Conservation (phyloP, 2,797 vertebrate genomes). For the Tenualosa thibaudeaui region DNA sequence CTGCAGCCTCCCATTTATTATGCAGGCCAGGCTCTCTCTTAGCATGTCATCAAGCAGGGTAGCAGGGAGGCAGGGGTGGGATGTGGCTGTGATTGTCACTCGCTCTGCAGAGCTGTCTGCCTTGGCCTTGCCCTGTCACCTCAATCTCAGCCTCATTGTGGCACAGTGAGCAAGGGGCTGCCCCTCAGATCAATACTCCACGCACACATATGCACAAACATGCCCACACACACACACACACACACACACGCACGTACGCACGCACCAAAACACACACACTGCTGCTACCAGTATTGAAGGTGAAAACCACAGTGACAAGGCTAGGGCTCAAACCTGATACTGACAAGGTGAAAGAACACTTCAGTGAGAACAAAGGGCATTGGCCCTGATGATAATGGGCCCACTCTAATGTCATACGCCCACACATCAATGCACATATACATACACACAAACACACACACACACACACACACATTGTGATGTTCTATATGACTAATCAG, state of each 20-base stretch:
- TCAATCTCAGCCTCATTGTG: background rate
- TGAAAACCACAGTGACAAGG: background rate
- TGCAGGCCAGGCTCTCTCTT: background rate
- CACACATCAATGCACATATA: no score
- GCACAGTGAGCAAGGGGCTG: background rate
- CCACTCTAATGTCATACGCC: no score
- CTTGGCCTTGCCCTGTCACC: background rate
- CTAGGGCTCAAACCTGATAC: background rate
- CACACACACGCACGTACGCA: background rate
- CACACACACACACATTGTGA: background rate
- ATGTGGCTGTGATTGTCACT: background rate
- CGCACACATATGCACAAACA: background rate
- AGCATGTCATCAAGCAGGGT: no score
- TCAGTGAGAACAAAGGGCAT: background rate
- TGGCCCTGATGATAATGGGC: background rate
- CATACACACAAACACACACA: background rate
- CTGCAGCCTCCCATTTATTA: background rate
- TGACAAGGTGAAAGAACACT: background rate
- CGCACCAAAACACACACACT: background rate
- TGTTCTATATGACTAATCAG: no score
- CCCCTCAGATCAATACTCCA: background rate
- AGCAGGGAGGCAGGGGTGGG: no score
- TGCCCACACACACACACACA: background rate
- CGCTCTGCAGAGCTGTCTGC: no score
- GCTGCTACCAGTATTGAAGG: background rate